Conservation (phyloP, 2,797 vertebrate genomes). For the Tenualosa ilisha region DNA sequence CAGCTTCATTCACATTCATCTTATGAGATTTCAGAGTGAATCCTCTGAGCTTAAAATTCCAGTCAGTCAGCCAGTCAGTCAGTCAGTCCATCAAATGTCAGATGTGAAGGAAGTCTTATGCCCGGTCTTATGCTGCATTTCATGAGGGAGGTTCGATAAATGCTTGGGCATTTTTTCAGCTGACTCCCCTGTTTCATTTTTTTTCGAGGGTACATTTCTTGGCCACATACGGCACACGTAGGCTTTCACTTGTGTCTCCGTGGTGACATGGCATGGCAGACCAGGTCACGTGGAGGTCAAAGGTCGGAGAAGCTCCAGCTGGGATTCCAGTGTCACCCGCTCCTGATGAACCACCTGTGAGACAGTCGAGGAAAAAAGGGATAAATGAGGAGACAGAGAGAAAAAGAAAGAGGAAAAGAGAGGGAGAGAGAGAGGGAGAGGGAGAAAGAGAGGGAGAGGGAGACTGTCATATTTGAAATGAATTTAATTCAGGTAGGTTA, state of each 20-base stretch:
- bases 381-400: background rate
- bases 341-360: conserved; percentile 90
- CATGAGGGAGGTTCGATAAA: background rate
- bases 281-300: conserved; percentile 80
- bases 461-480: too few species aligned
- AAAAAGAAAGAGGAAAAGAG: conserved; percentile 32
- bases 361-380: conserved; percentile 38
- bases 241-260: background rate
- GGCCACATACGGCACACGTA: background rate
- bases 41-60: conserved; percentile 15
- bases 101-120: background rate
- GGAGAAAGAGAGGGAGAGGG: background rate
- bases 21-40: background rate
- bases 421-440: background rate
- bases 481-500: background rate
- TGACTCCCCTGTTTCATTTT: background rate
- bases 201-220: background rate
- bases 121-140: background rate
- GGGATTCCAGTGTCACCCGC: conserved; percentile 89
- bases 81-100: background rate
- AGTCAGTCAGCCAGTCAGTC: conserved; percentile 1
- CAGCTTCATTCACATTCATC: background rate
- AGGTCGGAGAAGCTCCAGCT: conserved; percentile 89
- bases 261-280: background rate
- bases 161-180: background rate